Percentiles rank a stretch among this genome's conserved stretches.
phyloP scores from a whole-genome alignment of 2,113 vertebrate species.

The Pithys albifrons region DNA sequence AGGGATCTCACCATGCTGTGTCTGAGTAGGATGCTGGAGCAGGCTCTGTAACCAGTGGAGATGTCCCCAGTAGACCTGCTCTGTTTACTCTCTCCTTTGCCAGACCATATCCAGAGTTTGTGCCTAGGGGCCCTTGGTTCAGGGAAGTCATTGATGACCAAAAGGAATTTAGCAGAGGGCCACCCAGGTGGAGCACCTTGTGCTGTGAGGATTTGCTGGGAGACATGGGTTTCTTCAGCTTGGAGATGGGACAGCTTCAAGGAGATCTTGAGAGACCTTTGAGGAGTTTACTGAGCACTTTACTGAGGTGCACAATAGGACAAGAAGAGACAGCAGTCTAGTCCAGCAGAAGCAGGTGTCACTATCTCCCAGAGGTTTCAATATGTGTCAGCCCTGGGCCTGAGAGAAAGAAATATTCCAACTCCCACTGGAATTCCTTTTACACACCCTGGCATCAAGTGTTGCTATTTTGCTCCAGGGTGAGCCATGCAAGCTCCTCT shows the following conservation, averaged over 20 bases:
- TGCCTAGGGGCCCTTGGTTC: neutral
- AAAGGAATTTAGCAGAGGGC: neutral
- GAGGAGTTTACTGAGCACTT: neutral
- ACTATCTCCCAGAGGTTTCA: neutral
- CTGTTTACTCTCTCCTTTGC: neutral
- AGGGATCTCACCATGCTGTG: rapidly evolving
- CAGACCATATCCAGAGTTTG: neutral
- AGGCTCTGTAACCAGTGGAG: neutral
- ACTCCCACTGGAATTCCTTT: neutral
- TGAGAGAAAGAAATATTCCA: neutral
- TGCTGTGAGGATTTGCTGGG: neutral
- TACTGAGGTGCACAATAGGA: neutral
- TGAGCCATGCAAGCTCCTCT: neutral
- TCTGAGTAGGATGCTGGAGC: neutral
- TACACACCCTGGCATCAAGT: neutral
- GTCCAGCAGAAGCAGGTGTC: neutral
- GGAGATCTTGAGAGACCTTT: neutral
- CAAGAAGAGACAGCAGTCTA: neutral
- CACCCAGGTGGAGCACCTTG: neutral
- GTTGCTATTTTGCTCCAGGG: neutral
- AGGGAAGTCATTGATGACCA: neutral
- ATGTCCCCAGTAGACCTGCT: neutral
- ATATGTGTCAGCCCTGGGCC: neutral
- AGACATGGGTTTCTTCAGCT: neutral
- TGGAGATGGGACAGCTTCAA: neutral